phyloP scores from a whole-genome alignment of 1,140 invertebrate genomes.

The Hycleus cichorii region DNA sequence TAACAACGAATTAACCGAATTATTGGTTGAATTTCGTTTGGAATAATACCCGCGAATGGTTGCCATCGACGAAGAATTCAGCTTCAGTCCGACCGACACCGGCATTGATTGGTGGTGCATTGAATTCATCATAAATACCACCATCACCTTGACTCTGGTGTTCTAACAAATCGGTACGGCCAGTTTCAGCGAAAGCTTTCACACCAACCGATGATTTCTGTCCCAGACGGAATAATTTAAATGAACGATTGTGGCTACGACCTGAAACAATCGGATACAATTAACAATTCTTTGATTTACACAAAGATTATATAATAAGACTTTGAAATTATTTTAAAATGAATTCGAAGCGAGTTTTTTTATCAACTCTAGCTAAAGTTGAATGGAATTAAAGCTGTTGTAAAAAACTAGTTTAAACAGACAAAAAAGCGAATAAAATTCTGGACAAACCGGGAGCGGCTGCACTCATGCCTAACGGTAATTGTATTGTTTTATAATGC shows the following conservation, averaged over 20 bases:
- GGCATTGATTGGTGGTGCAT: conserved; percentile 62
- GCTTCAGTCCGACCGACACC: conserved; percentile 73
- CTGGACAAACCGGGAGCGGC: conserved; percentile 4
- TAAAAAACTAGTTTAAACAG: neutral
- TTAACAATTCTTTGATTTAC: too few relatives aligned
- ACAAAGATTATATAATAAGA: too few relatives aligned
- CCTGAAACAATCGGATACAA: conserved; percentile 51
- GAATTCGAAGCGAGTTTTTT: too few relatives aligned
- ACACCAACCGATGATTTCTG: conserved; percentile 63
- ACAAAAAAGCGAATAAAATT: neutral
- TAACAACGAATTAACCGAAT: neutral
- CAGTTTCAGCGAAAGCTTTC: conserved; percentile 75
- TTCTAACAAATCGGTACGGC: conserved; percentile 64
- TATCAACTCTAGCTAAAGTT: too few relatives aligned
- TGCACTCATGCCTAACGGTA: conserved; percentile 3
- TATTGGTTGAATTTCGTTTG: too few relatives aligned
- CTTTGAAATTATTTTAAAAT: too few relatives aligned
- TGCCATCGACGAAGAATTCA: conserved; percentile 83
- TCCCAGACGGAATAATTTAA: conserved; percentile 72
- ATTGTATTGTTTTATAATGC: conserved; percentile 6
- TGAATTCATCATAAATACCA: conserved; percentile 75
- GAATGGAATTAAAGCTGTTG: too few relatives aligned
- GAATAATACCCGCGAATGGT: conserved; percentile 63
- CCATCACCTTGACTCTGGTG: conserved; percentile 44
- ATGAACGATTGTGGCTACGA: conserved; percentile 73